Conservation (phyloP, 2,113 vertebrate genomes). For the Mormoops blainvillei region DNA sequence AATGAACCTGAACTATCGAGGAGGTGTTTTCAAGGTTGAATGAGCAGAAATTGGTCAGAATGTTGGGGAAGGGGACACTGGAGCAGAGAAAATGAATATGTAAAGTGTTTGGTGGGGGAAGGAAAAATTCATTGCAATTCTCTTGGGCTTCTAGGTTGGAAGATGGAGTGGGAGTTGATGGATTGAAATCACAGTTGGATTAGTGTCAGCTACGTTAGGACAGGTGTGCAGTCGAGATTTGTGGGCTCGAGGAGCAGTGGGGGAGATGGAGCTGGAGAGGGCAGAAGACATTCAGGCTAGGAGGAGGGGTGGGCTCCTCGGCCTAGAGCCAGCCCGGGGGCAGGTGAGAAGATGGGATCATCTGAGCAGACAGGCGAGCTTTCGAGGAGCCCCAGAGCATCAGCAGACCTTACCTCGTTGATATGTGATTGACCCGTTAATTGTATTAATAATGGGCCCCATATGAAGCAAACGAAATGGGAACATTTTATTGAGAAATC, state of each 20-base stretch:
- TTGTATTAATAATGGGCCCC: background rate
- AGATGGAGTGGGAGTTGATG: background rate
- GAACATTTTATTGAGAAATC: background rate
- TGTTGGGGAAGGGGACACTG: background rate
- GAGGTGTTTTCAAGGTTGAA: background rate
- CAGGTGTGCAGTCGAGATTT: background rate
- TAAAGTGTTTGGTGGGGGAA: background rate
- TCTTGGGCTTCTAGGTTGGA: background rate
- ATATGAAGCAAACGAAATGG: background rate
- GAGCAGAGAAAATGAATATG: background rate
- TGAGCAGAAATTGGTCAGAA: background rate
- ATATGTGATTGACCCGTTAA: background rate
- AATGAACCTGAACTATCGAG: background rate
- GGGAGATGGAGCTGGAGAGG: background rate
- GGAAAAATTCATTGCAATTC: background rate
- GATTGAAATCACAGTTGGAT: background rate
- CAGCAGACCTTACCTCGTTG: background rate
- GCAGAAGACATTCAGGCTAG: no score
- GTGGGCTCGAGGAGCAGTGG: background rate
- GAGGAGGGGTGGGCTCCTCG: background rate
- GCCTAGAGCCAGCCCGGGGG: background rate
- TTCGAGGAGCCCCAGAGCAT: background rate
- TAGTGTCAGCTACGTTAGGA: background rate
- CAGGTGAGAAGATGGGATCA: background rate
- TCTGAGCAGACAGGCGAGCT: background rate